These are phyloP conservation scores for Orchesellides sinensis DNA, from an alignment of 2,888 invertebrate genomes.

Conservation along the genomic window DNA sequence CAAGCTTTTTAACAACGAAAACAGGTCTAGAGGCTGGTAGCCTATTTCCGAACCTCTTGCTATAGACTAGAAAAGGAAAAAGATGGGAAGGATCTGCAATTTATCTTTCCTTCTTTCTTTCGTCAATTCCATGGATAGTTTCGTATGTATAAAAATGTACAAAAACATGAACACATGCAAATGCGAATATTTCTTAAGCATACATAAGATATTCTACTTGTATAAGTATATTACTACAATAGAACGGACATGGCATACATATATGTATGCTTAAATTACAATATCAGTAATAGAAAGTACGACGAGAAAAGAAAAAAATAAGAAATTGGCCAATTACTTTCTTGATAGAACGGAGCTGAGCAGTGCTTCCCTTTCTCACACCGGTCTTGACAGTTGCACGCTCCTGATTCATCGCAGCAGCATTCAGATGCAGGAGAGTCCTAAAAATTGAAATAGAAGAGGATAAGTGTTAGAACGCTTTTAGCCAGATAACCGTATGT, in stretches of 20 bases:
- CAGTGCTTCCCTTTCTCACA: constrained; percentile 72
- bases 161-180: not conserved
- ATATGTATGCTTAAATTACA: constrained; percentile 4
- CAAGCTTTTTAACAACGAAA: too few species aligned
- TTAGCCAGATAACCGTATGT: not conserved
- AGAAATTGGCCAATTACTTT: constrained; percentile 83
- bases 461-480: constrained; percentile 21
- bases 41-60: too few species aligned
- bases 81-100: too few species aligned
- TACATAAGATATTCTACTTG: too few species aligned
- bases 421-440: constrained; percentile 82
- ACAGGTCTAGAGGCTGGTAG: too few species aligned
- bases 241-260: too few species aligned
- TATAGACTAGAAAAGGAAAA: too few species aligned
- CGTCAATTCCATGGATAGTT: too few species aligned
- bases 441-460: constrained; percentile 72
- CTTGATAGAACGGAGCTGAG: constrained; percentile 88
- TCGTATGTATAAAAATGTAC: too few species aligned
- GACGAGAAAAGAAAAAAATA: constrained; percentile 37
- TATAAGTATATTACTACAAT: too few species aligned
- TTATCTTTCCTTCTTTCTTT: too few species aligned
- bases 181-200: not conserved
- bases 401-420: constrained; percentile 83
- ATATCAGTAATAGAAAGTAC: constrained; percentile 6
- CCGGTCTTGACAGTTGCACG: constrained; percentile 73